Base-by-base conservation (phyloP, 2,797 vertebrate species). In the Betta splendens region DNA sequence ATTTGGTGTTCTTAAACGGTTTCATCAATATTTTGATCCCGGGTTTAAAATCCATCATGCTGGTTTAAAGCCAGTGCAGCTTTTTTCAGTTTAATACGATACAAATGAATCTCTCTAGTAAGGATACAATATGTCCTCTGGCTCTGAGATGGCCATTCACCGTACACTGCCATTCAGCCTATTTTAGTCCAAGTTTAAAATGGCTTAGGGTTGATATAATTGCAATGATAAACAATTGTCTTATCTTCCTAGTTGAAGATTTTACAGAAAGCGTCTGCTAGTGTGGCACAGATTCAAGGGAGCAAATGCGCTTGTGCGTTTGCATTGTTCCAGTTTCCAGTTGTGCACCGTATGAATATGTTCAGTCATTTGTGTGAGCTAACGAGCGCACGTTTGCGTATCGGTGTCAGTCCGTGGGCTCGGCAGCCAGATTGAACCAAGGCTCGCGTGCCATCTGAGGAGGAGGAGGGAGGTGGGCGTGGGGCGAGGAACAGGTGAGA, bases 401-500 rank as follows among this genome's bases (percentile, higher is more conserved):
- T 69, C 42, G 70, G 48, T 40, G 75, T 88, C 80, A 77, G 16
- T 81, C 64, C 85, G 80, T 58, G 66, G 46, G 26, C 46, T 60
- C 44, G 42, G 58, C 64, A 80, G 65, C 59, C 81, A 78, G 64
- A 79, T 72, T 86, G 76, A 79, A 71, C 53, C 18, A 26, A 72
- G 61, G 51, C 60, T 46, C 26, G 7, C 38, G 25, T 67, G 74
- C 86, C 86, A 87, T 80, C 83, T 85, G 85, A 89, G 74, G 64
- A 85, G 60, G 84, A 81, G 85, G 83, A 85, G 84, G 77, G 55
- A 64, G 44, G 86, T 87, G 21, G 87, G 89, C 75, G 85, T 81
- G 54, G 64, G 79, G 75, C 51, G 49, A 61, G 35, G 43, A 58
- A 37, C 35, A 33, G 62, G 70, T 59, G 59, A 83, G 58, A 64